Base-by-base conservation (phyloP, 2,113 vertebrate species). In the Passer montanus region DNA sequence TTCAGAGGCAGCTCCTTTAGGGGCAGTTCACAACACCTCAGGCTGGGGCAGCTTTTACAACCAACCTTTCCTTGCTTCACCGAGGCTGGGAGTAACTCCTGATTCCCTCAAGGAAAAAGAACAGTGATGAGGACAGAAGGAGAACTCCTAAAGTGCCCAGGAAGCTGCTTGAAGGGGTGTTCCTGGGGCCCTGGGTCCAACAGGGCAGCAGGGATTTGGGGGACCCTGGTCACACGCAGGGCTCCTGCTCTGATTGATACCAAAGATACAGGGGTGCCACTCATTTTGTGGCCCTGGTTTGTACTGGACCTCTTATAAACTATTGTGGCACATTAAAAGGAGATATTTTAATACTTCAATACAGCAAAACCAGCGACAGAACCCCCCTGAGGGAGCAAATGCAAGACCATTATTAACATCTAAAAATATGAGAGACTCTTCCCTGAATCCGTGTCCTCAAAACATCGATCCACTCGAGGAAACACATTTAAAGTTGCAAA, bases 311-410 rank as follows among this genome's bases (percentile, higher is more conserved):
- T 12, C 47, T 46, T 60, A 23, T 14, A n/a, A 80, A 56, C 37
- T 14, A 8, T 1, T 16, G 28, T 30, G 28, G 46, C 21, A 64
- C 26, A 11, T 37, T 58, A 56, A 52, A 73, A 70, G 33, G 37
- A 16, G 13, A 16, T 46, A 35, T 39, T 89, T 87, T 63, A 70
- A 47, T 68, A 59, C 47, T 23, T 72, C 41, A 67, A 88, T 55
- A 56, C 7, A 67, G 44, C 31, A 37, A 82, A 41, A 17, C 12
- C 39, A 78, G 41, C 12, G n/a, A 52, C 16, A 76, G 68, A 68
- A 30, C 2, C 2, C 1, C 8, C 3, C 22, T 1, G 1, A 58
- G 56, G 39, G 16, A 23, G 28, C 2, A 8, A 58, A 50, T 39
- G 26, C 28, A 41, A 70, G 55, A n/a, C 22, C 47, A 20, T 20